Percentiles rank a stretch among this genome's conserved stretches.
phyloP scores from a whole-genome alignment of 2,113 vertebrate genomes.

The Pelobates fuscus region DNA sequence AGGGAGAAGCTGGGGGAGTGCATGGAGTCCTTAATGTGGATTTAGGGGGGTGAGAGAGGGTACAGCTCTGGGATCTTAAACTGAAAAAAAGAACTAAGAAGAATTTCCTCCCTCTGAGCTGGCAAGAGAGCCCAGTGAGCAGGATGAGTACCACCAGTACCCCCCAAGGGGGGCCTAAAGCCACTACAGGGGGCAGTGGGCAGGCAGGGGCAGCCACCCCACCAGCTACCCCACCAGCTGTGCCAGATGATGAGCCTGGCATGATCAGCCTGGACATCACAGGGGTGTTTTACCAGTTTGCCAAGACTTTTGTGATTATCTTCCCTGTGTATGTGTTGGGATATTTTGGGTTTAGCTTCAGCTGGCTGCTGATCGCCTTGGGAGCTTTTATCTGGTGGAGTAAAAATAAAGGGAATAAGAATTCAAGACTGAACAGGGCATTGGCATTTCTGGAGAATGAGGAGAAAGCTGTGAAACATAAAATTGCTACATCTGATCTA shows the following conservation, averaged over 20 bases:
- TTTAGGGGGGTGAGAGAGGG: constrained; percentile 7
- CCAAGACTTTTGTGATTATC: constrained; percentile 84
- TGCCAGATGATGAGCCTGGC: constrained; percentile 50
- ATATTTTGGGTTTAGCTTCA: constrained; percentile 93
- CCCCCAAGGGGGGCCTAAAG: not conserved
- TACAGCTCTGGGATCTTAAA: not conserved
- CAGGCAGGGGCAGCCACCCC: not conserved
- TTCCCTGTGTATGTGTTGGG: constrained; percentile 89
- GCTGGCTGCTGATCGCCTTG: constrained; percentile 88
- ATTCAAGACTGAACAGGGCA: constrained; percentile 73
- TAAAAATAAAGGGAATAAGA: constrained; percentile 70
- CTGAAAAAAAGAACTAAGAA: too few species aligned
- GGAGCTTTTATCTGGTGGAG: constrained; percentile 80
- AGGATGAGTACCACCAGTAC: not conserved
- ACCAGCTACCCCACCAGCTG: too few species aligned
- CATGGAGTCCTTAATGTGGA: not conserved
- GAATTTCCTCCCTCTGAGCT: too few species aligned
- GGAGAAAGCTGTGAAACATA: constrained; percentile 71
- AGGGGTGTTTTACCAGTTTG: constrained; percentile 82
- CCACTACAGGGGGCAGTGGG: not conserved
- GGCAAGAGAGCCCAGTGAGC: too few species aligned
- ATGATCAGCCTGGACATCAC: constrained; percentile 77
- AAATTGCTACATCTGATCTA: constrained; percentile 77
- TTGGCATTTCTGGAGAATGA: constrained; percentile 87
- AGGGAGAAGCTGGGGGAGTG: not conserved